Evolutionary conservation across 1,140 invertebrate genomes (phyloP).

Genomic region (Drosophila ohnishii): DNA sequence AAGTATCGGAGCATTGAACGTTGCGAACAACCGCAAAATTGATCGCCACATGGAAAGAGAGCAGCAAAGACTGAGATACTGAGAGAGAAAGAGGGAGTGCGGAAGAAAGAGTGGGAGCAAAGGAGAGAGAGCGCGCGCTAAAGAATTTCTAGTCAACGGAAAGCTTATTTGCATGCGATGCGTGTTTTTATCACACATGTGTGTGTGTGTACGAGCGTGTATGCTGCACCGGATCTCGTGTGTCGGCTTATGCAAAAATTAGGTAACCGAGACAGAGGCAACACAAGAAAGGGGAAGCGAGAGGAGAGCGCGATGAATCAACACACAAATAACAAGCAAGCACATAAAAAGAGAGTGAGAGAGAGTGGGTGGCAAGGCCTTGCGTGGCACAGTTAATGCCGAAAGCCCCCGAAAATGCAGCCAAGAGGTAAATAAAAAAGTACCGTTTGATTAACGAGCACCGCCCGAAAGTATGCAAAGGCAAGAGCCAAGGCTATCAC

Average conservation of each 20-base stretch:
- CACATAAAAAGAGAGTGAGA: slow-evolving; percentile 1
- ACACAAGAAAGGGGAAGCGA: slow-evolving; percentile 5
- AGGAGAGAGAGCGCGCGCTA: slow-evolving; percentile 21
- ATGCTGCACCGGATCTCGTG: slow-evolving; percentile 37
- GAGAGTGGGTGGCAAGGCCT: slow-evolving; percentile 19
- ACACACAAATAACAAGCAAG: slow-evolving; percentile 12
- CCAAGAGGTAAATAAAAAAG: slow-evolving; percentile 9
- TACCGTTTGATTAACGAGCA: slow-evolving; percentile 15
- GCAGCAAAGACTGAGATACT: not conserved
- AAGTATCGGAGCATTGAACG: slow-evolving; percentile 67
- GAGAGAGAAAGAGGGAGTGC: not conserved
- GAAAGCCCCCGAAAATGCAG: slow-evolving; percentile 13
- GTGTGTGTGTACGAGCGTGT: not conserved
- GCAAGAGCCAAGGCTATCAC: slow-evolving; percentile 10
- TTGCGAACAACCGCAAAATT: slow-evolving; percentile 63
- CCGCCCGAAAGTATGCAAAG: slow-evolving; percentile 69
- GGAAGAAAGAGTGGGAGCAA: slow-evolving; percentile 14
- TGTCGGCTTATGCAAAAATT: slow-evolving; percentile 49
- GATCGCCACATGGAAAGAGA: slow-evolving; percentile 48
- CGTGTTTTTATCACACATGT: slow-evolving; percentile 7
- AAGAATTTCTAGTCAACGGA: slow-evolving; percentile 56
- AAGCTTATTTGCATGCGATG: slow-evolving; percentile 39
- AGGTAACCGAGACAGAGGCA: slow-evolving; percentile 41
- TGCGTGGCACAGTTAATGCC: slow-evolving; percentile 7
- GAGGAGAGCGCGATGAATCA: slow-evolving; percentile 27